These are phyloP conservation scores for Graphium colonna DNA, from an alignment of 2,888 invertebrate genomes.

Conservation along the genomic window DNA sequence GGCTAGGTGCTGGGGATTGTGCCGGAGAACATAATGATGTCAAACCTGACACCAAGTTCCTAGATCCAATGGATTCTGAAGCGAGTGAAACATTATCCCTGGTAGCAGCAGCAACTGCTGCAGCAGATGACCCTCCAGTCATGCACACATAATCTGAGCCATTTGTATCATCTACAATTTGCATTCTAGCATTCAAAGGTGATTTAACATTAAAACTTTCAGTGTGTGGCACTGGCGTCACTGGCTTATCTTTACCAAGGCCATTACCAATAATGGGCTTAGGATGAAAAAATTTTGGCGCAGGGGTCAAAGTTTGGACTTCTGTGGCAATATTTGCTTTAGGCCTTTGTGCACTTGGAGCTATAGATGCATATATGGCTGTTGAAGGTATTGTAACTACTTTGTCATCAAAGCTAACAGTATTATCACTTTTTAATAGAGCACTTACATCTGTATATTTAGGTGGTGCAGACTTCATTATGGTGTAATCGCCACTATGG, in stretches of 20 bases:
- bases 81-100: conserved; percentile 63
- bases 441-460: conserved; percentile 72
- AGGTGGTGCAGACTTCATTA: conserved; percentile 74
- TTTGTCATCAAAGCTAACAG: conserved; percentile 66
- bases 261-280: conserved; percentile 81
- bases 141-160: conserved; percentile 91
- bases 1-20: conserved; percentile 81
- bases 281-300: conserved; percentile 79
- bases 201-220: conserved; percentile 47
- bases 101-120: conserved; percentile 66
- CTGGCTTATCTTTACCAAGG: conserved; percentile 61
- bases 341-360: conserved; percentile 76
- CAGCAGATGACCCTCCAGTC: conserved; percentile 85
- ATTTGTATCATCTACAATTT: conserved; percentile 85
- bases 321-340: conserved; percentile 77
- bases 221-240: conserved; percentile 42
- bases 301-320: conserved; percentile 73
- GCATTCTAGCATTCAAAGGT: conserved; percentile 58
- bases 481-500: conserved; percentile 65
- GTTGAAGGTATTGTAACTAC: conserved; percentile 69
- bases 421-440: conserved; percentile 57
- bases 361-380: conserved; percentile 76
- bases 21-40: conserved; percentile 74
- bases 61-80: conserved; percentile 60
- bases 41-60: conserved; percentile 65